Evolutionary conservation across 2,888 invertebrate species (phyloP).

Genomic region (Ornithoptera priamus): DNA sequence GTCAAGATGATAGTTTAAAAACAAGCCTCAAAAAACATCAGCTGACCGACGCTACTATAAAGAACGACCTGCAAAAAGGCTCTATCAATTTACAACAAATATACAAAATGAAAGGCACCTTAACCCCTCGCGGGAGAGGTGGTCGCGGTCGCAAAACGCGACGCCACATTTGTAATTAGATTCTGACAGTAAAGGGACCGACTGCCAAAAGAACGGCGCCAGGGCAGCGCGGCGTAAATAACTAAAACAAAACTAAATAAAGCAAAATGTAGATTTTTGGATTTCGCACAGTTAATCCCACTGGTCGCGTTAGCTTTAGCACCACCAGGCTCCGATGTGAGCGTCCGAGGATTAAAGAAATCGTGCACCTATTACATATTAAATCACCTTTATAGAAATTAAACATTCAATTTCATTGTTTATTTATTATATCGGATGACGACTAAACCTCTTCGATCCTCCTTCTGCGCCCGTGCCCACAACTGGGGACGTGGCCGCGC

Average conservation of each 20-base stretch:
- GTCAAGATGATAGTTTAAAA: constrained; percentile 33
- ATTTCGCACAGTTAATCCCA: constrained; percentile 42
- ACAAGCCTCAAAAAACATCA: constrained; percentile 44
- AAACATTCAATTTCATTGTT: too few species aligned
- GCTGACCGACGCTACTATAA: constrained; percentile 63
- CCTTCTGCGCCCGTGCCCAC: constrained; percentile 1
- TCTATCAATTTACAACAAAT: constrained; percentile 39
- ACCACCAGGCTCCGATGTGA: too few species aligned
- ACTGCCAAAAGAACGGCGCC: constrained; percentile 77
- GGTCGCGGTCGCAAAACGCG: constrained; percentile 34
- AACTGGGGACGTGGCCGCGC: not conserved
- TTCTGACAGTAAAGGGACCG: constrained; percentile 77
- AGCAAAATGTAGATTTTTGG: constrained; percentile 54
- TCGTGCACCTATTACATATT: too few species aligned
- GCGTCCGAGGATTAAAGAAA: too few species aligned
- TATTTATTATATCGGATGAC: too few species aligned
- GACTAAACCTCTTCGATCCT: not conserved
- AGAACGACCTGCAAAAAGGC: constrained; percentile 66
- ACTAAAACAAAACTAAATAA: constrained; percentile 52
- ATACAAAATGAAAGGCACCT: constrained; percentile 40
- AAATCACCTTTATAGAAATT: too few species aligned
- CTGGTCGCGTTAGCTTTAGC: too few species aligned
- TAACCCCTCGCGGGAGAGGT: constrained; percentile 38
- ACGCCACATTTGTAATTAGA: constrained; percentile 67
- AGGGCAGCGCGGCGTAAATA: constrained; percentile 64